Evolutionary conservation across 2,888 invertebrate genomes (phyloP).

Genomic region (Myopa testacea): DNA sequence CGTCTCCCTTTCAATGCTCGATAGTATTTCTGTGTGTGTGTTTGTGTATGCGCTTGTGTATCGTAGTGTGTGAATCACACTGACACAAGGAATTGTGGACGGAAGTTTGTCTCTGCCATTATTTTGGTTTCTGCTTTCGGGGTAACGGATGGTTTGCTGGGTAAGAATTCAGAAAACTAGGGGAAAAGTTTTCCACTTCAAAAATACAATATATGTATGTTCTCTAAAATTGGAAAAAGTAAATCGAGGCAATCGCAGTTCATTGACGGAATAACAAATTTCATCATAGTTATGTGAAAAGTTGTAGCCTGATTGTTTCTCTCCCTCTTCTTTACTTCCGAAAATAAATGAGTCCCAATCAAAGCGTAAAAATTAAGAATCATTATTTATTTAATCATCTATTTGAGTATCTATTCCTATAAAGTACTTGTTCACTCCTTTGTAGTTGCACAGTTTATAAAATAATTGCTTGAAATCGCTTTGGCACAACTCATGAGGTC

Average conservation of each 20-base stretch:
- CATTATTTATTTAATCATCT: too few relatives aligned
- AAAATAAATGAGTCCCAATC: background rate
- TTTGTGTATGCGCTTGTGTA: background rate
- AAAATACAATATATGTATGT: background rate
- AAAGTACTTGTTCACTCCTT: too few relatives aligned
- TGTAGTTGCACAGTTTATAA: too few relatives aligned
- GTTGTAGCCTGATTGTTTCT: too few relatives aligned
- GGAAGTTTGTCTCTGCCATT: conserved; percentile 25
- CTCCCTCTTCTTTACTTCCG: too few relatives aligned
- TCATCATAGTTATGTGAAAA: background rate
- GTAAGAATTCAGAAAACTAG: background rate
- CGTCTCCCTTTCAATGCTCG: background rate
- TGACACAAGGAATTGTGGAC: conserved; percentile 24
- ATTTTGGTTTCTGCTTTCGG: background rate
- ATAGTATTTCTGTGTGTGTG: background rate
- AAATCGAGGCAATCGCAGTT: background rate
- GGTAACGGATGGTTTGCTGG: too few relatives aligned
- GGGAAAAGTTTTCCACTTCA: background rate
- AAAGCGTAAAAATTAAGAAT: background rate
- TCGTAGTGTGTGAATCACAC: conserved; percentile 25
- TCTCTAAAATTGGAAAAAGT: background rate
- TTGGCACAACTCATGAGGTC: too few relatives aligned
- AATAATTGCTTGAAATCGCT: too few relatives aligned
- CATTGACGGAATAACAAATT: background rate
- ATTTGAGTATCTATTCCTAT: too few relatives aligned